These are phyloP conservation scores for Chunga burmeisteri DNA, from an alignment of 2,113 vertebrate species.

Conservation along the genomic window DNA sequence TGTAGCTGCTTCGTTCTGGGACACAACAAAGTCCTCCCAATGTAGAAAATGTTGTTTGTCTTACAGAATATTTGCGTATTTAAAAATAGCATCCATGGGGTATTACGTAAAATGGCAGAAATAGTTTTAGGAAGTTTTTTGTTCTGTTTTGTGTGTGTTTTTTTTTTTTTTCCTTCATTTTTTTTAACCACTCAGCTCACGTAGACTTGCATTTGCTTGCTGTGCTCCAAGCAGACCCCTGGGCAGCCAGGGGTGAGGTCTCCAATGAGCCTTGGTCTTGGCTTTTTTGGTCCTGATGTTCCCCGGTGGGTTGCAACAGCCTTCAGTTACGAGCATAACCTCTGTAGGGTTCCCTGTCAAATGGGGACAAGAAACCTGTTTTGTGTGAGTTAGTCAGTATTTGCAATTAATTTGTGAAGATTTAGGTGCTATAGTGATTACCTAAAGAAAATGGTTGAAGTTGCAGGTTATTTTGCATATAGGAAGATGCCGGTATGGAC, in stretches of 20 bases:
- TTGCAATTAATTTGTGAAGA: not conserved
- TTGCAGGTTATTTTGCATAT: not conserved
- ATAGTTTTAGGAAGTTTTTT: not conserved
- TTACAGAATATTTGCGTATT: not conserved
- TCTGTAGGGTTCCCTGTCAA: not conserved
- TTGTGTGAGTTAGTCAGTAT: not conserved
- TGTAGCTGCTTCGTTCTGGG: not conserved
- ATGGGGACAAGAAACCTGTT: not conserved
- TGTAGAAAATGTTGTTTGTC: not conserved
- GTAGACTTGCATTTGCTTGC: not conserved
- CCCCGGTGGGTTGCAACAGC: rapidly evolving
- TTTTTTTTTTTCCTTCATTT: not conserved
- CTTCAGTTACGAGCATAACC: not conserved
- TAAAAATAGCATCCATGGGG: not conserved
- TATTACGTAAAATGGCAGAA: not conserved
- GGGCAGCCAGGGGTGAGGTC: not conserved
- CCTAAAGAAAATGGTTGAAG: not conserved
- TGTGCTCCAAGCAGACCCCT: not conserved
- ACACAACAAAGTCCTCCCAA: not conserved
- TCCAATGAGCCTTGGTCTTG: not conserved
- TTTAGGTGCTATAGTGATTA: not conserved
- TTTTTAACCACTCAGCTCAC: not conserved
- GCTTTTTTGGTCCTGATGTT: not conserved
- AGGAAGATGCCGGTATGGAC: not conserved
- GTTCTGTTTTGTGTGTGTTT: too few relatives aligned